phyloP scores from a whole-genome alignment of 1,140 invertebrate species.

The Metaphire vulgaris region DNA sequence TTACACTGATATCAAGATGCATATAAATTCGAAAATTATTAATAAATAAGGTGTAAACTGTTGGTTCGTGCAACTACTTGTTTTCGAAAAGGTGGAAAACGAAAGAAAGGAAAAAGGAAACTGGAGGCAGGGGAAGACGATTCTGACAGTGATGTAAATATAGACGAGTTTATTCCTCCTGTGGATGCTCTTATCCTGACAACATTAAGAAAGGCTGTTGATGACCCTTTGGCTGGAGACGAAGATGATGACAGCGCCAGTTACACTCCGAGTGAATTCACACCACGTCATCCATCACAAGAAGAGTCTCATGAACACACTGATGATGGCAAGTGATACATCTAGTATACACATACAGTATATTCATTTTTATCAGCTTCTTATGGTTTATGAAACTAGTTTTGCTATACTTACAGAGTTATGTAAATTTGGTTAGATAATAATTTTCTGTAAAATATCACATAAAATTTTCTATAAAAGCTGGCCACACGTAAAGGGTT shows the following conservation, averaged over 20 bases:
- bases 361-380: too few relatives aligned
- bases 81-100: background rate
- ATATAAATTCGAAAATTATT: too few relatives aligned
- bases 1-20: too few relatives aligned
- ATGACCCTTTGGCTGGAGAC: background rate
- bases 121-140: background rate
- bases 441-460: too few relatives aligned
- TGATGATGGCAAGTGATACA: background rate
- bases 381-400: too few relatives aligned
- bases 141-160: background rate
- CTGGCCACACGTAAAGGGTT: too few relatives aligned
- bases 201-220: background rate
- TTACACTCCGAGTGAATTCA: background rate
- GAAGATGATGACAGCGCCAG: background rate
- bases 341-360: too few relatives aligned
- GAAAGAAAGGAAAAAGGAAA: background rate
- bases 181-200: background rate
- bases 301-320: background rate
- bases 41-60: too few relatives aligned
- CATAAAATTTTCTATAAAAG: too few relatives aligned
- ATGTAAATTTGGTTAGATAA: too few relatives aligned
- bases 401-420: too few relatives aligned
- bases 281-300: background rate
- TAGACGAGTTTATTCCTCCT: background rate
- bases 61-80: too few relatives aligned